A percentile compares a stretch with the other conserved stretches of the same genome.
Evolutionary conservation across 92 coral and sea anemone genomes (phyloP).

Genomic region (Pocillopora grandis): DNA sequence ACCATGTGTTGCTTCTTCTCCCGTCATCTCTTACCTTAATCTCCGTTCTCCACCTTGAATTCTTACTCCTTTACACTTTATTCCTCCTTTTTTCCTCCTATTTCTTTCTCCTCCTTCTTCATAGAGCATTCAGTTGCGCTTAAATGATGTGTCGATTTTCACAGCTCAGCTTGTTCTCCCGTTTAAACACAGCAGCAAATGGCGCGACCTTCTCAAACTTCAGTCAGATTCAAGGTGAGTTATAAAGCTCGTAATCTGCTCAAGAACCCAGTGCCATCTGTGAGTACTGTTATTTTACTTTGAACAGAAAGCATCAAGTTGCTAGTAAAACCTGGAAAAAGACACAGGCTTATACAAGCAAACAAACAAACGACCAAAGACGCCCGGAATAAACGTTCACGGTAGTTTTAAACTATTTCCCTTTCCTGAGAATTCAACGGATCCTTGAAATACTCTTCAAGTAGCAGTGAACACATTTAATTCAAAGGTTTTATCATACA

Average conservation of each 20-base stretch:
- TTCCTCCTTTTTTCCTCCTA: not conserved
- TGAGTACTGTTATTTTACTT: too few species aligned
- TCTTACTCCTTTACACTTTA: not conserved
- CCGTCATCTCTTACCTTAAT: not conserved
- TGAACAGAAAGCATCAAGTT: too few species aligned
- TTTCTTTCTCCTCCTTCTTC: not conserved
- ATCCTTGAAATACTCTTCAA: too few species aligned
- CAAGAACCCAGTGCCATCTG: too few species aligned
- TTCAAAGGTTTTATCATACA: too few species aligned
- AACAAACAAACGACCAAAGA: too few species aligned
- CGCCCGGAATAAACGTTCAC: too few species aligned
- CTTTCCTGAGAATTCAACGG: too few species aligned
- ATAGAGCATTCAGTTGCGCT: not conserved
- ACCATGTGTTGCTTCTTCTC: not conserved
- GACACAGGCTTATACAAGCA: too few species aligned
- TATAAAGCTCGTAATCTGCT: not conserved
- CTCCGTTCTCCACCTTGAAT: not conserved
- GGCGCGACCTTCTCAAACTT: conserved; percentile 71
- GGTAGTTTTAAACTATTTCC: too few species aligned
- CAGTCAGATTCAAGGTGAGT: conserved; percentile 64
- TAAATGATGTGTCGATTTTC: not conserved
- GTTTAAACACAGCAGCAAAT: conserved; percentile 63
- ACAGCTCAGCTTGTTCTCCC: conserved; percentile 70
- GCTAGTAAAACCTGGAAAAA: too few species aligned
- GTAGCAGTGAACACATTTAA: too few species aligned